These are phyloP conservation scores for Trogon melanurus DNA, from an alignment of 2,113 vertebrate species.

Conservation along the genomic window DNA sequence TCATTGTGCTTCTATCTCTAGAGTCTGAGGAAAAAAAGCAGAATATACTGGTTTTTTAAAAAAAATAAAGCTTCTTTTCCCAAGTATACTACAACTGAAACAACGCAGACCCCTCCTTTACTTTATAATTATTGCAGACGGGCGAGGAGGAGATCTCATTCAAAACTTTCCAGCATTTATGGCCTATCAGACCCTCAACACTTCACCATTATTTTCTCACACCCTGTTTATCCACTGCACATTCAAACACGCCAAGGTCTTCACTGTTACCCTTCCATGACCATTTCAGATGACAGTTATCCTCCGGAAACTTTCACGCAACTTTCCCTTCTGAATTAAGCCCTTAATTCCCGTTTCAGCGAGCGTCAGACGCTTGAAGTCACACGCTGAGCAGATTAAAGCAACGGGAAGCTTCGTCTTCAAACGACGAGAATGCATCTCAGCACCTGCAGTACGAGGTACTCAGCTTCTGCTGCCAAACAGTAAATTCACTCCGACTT, in stretches of 20 bases:
- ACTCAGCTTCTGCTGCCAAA: neutral
- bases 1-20: neutral
- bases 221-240: neutral
- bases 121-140: no score
- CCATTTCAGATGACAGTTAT: neutral
- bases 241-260: neutral
- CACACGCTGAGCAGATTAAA: neutral
- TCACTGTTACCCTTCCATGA: neutral
- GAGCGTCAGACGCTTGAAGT: neutral
- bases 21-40: neutral
- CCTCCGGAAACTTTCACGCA: neutral
- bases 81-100: neutral
- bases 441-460: neutral
- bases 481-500: neutral
- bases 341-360: neutral
- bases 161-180: neutral
- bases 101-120: neutral
- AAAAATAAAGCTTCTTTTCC: neutral
- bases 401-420: neutral
- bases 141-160: neutral
- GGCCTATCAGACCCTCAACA: neutral
- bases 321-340: neutral
- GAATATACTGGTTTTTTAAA: neutral
- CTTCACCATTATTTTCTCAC: neutral
- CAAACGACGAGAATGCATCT: neutral